These are phyloP conservation scores for Dicrurus megarhynchus DNA, from an alignment of 2,113 vertebrate species.

Conservation along the genomic window DNA sequence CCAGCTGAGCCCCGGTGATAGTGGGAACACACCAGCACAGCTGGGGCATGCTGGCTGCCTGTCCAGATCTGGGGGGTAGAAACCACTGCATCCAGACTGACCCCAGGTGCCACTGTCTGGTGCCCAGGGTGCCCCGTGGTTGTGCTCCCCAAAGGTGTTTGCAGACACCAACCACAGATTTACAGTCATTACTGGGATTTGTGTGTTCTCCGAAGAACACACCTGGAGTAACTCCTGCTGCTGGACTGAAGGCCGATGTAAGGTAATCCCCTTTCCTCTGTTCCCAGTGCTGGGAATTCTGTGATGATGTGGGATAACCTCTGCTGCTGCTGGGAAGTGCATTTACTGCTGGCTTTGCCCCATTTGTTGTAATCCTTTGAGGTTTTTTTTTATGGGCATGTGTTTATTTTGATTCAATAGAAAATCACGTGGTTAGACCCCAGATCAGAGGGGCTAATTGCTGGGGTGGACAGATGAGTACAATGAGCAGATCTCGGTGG, in stretches of 20 bases:
- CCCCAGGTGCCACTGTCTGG: rapidly evolving
- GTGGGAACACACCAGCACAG: rapidly evolving
- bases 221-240: not conserved
- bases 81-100: rapidly evolving
- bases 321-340: not conserved
- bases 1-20: not conserved
- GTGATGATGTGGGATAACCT: not conserved
- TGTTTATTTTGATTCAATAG: not conserved
- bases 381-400: not conserved
- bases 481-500: not conserved
- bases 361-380: not conserved
- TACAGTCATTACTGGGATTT: not conserved
- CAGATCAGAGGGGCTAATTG: not conserved
- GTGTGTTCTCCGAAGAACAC: not conserved
- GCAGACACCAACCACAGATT: not conserved
- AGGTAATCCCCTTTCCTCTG: not conserved
- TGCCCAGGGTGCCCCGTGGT: not conserved
- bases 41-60: rapidly evolving
- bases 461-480: not conserved
- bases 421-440: not conserved
- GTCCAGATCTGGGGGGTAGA: rapidly evolving
- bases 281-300: not conserved
- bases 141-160: not conserved
- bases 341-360: not conserved
- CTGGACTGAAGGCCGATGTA: not conserved